A percentile compares a stretch with the other conserved stretches of the same genome.
Evolutionary conservation across 2,113 vertebrate species (phyloP).

Genomic region (Polypterus senegalus): DNA sequence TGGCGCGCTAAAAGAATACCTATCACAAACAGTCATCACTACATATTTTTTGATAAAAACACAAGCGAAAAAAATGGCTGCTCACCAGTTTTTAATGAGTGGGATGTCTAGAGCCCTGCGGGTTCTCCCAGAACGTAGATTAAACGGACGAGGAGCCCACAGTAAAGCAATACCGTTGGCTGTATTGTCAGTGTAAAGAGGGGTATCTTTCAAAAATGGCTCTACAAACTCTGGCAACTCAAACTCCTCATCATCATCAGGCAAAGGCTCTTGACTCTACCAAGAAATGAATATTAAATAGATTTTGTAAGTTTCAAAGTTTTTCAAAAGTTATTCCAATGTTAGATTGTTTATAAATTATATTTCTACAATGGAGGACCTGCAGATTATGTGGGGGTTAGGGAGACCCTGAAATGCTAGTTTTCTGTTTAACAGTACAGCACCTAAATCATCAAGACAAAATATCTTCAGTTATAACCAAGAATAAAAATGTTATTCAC

Average conservation of each 20-base stretch:
- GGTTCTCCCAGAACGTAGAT: slow-evolving; percentile 87
- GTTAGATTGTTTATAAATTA: too few relatives aligned
- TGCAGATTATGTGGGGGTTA: too few relatives aligned
- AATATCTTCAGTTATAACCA: too few relatives aligned
- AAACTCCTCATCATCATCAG: slow-evolving; percentile 96
- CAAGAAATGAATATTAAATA: background rate
- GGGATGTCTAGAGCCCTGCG: slow-evolving; percentile 90
- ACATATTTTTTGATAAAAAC: too few relatives aligned
- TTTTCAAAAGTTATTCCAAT: too few relatives aligned
- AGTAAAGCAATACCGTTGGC: slow-evolving; percentile 96
- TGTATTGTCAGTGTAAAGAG: slow-evolving; percentile 90
- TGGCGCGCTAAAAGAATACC: background rate
- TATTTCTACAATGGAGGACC: too few relatives aligned
- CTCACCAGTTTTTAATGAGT: slow-evolving; percentile 93
- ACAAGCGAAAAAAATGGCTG: background rate
- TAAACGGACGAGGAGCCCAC: slow-evolving; percentile 93
- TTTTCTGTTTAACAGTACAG: too few relatives aligned
- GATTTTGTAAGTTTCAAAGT: too few relatives aligned
- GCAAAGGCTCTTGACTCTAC: slow-evolving; percentile 89
- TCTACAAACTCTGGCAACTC: slow-evolving; percentile 92
- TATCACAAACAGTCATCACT: background rate
- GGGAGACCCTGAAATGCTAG: too few relatives aligned
- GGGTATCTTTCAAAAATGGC: slow-evolving; percentile 92
- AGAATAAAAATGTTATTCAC: too few relatives aligned
- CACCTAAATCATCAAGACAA: too few relatives aligned